Evolutionary conservation across 2,888 invertebrate species (phyloP).

Genomic region (Ornithoptera priamus): DNA sequence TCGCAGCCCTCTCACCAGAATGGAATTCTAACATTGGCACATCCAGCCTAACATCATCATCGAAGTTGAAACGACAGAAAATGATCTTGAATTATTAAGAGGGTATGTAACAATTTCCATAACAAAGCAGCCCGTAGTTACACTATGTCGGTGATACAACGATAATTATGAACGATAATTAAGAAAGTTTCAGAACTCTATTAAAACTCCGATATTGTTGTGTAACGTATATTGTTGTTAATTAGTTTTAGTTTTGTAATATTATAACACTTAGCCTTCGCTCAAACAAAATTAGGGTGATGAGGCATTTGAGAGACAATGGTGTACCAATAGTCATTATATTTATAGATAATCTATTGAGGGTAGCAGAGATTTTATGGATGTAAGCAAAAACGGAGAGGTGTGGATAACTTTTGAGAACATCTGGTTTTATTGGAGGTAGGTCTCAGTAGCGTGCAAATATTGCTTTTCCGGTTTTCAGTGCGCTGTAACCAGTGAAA

Average conservation of each 20-base stretch:
- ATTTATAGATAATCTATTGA: too few relatives aligned
- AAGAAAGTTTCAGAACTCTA: constrained; percentile 3
- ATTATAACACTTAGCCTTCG: background rate
- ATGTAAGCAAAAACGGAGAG: too few relatives aligned
- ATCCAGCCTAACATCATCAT: background rate
- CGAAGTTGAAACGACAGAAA: background rate
- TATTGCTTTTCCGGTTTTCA: too few relatives aligned
- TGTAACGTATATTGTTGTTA: background rate
- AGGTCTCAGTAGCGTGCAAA: too few relatives aligned
- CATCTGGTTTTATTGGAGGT: too few relatives aligned
- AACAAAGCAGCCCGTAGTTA: background rate
- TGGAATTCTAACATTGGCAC: background rate
- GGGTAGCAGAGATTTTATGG: too few relatives aligned
- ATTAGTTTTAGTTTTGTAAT: background rate
- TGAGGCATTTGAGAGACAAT: too few relatives aligned
- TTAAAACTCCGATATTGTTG: constrained; percentile 14
- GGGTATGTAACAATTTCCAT: background rate
- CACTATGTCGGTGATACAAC: background rate
- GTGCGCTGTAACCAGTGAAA: too few relatives aligned
- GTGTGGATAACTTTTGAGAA: too few relatives aligned
- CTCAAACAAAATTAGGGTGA: background rate
- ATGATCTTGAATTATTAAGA: background rate
- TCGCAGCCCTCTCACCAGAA: too few relatives aligned
- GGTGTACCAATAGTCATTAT: too few relatives aligned
- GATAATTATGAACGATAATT: background rate